A percentile compares a stretch with the other conserved stretches of the same genome.
These are phyloP conservation scores for Ormia ochracea DNA, from an alignment of 2,888 invertebrate species.

Conservation along the genomic window DNA sequence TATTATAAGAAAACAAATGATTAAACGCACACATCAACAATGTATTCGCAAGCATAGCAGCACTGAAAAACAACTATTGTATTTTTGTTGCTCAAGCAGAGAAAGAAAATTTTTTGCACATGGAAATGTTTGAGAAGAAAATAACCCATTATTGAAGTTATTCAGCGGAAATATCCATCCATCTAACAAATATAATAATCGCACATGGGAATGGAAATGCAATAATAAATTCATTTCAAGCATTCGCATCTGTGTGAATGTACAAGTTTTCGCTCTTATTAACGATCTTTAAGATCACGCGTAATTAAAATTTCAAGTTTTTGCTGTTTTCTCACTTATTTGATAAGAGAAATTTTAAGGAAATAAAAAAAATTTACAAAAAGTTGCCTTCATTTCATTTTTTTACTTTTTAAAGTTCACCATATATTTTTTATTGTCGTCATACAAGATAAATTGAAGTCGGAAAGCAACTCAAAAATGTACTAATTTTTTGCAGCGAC, in stretches of 20 bases:
- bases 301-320: constrained; percentile 48
- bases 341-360: constrained; percentile 33
- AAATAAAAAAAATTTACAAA: constrained; percentile 3
- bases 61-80: not conserved
- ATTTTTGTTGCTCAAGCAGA: not conserved
- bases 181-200: constrained; percentile 13
- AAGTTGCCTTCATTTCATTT: constrained; percentile 48
- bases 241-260: not conserved
- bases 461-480: too few species aligned
- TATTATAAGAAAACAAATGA: constrained; percentile 6
- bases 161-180: constrained; percentile 53
- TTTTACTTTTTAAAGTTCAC: too few species aligned
- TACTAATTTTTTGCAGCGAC: too few species aligned
- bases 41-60: constrained; percentile 8
- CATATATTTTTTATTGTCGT: constrained; percentile 49
- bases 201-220: constrained; percentile 25
- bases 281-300: constrained; percentile 41
- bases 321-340: constrained; percentile 15
- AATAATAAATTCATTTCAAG: constrained; percentile 24
- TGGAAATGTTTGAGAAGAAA: constrained; percentile 15
- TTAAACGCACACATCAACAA: not conserved
- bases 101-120: constrained; percentile 16
- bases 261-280: not conserved
- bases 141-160: constrained; percentile 49
- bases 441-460: constrained; percentile 56